Conservation (phyloP, 1,140 invertebrate species). For the Cydia splendana region DNA sequence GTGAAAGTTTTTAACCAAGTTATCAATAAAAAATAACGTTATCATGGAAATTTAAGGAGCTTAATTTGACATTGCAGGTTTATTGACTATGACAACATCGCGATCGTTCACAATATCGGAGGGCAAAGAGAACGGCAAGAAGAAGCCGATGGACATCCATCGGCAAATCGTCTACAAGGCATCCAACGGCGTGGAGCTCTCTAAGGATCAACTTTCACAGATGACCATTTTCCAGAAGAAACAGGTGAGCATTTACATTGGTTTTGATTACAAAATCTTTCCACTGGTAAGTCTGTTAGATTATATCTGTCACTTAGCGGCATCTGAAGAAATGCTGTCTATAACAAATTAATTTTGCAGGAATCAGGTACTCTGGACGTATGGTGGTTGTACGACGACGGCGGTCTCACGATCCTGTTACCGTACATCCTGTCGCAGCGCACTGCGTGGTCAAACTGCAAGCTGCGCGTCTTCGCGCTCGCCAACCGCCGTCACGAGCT, state of each 20-base stretch:
- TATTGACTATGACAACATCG: slow-evolving; percentile 62
- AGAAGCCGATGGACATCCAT: slow-evolving; percentile 73
- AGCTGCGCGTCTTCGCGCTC: slow-evolving; percentile 94
- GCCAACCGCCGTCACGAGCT: slow-evolving; percentile 92
- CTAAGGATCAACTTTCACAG: slow-evolving; percentile 82
- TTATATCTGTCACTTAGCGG: too few relatives aligned
- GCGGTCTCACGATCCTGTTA: slow-evolving; percentile 94
- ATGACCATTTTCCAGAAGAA: slow-evolving; percentile 86
- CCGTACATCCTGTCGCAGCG: slow-evolving; percentile 96
- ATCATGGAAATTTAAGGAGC: too few relatives aligned
- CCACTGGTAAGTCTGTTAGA: too few relatives aligned
- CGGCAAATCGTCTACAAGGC: slow-evolving; percentile 77
- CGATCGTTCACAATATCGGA: slow-evolving; percentile 73
- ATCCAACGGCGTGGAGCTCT: slow-evolving; percentile 79
- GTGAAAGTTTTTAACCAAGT: too few relatives aligned
- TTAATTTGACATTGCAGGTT: slow-evolving; percentile 46
- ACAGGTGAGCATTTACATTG: slow-evolving; percentile 48
- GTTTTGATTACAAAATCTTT: neutral
- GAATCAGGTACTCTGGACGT: slow-evolving; percentile 93
- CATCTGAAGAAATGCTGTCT: neutral
- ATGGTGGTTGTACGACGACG: slow-evolving; percentile 99
- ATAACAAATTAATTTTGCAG: slow-evolving; percentile 41
- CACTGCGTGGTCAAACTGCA: slow-evolving; percentile 90
- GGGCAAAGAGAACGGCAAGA: slow-evolving; percentile 57
- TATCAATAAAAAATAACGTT: too few relatives aligned